A percentile compares a stretch with the other conserved stretches of the same genome.
phyloP scores from a whole-genome alignment of 2,797 vertebrate genomes.

The Halcyon smyrnensis region DNA sequence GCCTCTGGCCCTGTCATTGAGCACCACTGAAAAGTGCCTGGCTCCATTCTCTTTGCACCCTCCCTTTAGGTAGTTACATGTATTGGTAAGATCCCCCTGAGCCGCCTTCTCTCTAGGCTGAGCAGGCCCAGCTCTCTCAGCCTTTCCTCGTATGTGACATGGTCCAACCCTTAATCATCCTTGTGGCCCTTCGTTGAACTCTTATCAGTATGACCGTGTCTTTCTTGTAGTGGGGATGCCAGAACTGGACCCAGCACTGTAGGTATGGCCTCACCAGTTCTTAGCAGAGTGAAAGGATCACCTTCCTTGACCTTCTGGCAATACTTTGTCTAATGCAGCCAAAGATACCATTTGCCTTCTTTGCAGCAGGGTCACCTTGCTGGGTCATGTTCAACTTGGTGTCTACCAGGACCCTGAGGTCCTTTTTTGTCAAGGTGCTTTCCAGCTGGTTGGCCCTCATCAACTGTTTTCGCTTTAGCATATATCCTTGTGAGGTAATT shows the following conservation, averaged over 20 bases:
- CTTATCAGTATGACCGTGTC: neutral
- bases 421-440: neutral
- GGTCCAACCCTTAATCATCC: neutral
- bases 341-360: fast-evolving
- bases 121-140: neutral
- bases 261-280: neutral
- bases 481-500: neutral
- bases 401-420: neutral
- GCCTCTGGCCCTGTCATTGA: neutral
- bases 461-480: neutral
- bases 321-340: neutral
- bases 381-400: fast-evolving
- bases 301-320: neutral
- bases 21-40: neutral
- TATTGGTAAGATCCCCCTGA: neutral
- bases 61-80: neutral
- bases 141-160: neutral
- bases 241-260: neutral
- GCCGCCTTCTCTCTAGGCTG: neutral
- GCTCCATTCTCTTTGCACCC: no score
- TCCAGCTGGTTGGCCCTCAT: neutral
- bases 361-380: neutral
- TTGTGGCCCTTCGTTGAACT: fast-evolving
- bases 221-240: neutral
- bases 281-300: neutral